phyloP scores from a whole-genome alignment of 1,140 invertebrate genomes.

The Drosophila triauraria region DNA sequence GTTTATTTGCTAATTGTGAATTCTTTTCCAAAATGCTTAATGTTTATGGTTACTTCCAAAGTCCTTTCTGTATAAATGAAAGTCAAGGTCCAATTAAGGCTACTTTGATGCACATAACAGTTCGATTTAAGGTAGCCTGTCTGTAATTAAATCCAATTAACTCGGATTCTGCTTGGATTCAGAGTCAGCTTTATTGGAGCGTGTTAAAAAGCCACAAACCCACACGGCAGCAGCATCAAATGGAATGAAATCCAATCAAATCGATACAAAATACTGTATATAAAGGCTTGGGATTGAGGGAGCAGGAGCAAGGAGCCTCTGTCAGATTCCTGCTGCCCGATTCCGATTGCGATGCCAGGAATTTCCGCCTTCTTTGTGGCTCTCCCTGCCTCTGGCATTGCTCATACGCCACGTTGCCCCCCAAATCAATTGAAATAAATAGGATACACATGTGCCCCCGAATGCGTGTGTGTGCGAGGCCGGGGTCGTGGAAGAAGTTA shows the following conservation, averaged over 20 bases:
- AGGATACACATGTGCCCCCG: slow-evolving; percentile 36
- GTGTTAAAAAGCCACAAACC: slow-evolving; percentile 71
- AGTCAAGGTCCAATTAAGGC: not conserved
- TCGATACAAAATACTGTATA: slow-evolving; percentile 70
- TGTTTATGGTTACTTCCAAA: not conserved
- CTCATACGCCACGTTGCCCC: slow-evolving; percentile 54
- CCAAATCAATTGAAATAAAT: slow-evolving; percentile 77
- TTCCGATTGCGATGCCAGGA: slow-evolving; percentile 30
- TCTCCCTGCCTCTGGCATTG: slow-evolving; percentile 34
- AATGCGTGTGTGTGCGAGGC: slow-evolving; percentile 4
- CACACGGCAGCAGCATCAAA: slow-evolving; percentile 43
- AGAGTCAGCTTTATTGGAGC: slow-evolving; percentile 65
- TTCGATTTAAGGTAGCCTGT: not conserved
- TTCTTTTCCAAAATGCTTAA: not conserved
- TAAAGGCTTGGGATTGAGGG: not conserved
- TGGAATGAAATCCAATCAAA: slow-evolving; percentile 78
- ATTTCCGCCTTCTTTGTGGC: slow-evolving; percentile 34
- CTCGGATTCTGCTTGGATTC: slow-evolving; percentile 22
- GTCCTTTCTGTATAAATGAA: not conserved
- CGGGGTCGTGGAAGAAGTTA: slow-evolving; percentile 21
- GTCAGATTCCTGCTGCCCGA: slow-evolving; percentile 34
- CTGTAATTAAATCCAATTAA: slow-evolving; percentile 72
- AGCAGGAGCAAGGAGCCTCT: not conserved
- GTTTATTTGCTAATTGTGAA: not conserved
- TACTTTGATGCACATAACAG: no score